phyloP scores from a whole-genome alignment of 2,113 vertebrate genomes.

The Oceanites oceanicus region DNA sequence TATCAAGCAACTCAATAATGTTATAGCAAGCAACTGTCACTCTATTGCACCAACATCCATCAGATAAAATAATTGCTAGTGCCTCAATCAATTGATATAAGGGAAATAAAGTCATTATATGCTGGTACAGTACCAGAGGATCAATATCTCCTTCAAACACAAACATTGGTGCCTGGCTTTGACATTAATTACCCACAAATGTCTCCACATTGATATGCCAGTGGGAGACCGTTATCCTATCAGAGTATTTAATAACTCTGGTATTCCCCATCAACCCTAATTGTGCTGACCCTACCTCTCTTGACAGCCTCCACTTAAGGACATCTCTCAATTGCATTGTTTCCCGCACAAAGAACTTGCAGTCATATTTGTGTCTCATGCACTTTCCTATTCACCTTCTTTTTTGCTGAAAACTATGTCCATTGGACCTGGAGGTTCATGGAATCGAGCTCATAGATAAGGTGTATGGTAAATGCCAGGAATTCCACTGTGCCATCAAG shows the following conservation, averaged over 20 bases:
- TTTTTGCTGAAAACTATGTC: neutral
- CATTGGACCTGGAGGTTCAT: neutral
- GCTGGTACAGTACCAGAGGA: neutral
- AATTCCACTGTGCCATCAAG: neutral
- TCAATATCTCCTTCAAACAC: constrained; percentile 6
- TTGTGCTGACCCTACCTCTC: neutral
- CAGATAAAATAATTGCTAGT: constrained; percentile 8
- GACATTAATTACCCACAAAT: constrained; percentile 16
- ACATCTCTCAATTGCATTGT: neutral
- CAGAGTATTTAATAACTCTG: neutral
- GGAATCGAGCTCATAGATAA: neutral
- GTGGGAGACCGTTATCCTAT: neutral
- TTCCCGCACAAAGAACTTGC: neutral
- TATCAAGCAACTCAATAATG: neutral
- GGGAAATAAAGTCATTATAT: constrained; percentile 1
- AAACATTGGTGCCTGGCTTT: neutral
- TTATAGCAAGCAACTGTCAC: neutral
- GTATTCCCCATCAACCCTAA: neutral
- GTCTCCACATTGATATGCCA: neutral
- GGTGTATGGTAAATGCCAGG: neutral
- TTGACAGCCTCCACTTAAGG: neutral
- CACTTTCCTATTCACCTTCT: neutral
- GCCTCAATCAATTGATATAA: neutral
- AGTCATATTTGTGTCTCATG: neutral
- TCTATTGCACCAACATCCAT: neutral